A percentile compares a stretch with the other conserved stretches of the same genome.
Conservation (phyloP, 1,140 invertebrate genomes). For the Drosophila hydei region DNA sequence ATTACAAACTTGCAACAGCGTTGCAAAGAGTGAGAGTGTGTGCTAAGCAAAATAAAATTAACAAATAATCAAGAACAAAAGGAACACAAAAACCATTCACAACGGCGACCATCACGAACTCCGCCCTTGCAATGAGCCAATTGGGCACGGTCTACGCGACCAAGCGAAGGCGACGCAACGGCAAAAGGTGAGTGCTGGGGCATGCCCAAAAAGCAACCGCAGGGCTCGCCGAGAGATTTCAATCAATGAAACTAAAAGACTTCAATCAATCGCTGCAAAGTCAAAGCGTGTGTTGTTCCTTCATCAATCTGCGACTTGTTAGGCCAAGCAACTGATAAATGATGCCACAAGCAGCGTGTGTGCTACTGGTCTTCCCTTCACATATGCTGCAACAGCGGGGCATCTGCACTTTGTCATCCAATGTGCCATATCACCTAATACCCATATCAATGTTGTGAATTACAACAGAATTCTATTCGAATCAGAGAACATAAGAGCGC, state of each 20-base stretch:
- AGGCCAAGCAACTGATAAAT: constrained; percentile 39
- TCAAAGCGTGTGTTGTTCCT: constrained; percentile 37
- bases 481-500: too few species aligned
- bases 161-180: constrained; percentile 94
- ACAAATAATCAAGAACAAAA: constrained; percentile 28
- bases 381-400: neutral
- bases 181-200: constrained; percentile 91
- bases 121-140: constrained; percentile 89
- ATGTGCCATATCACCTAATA: too few species aligned
- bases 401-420: too few species aligned
- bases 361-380: constrained; percentile 34
- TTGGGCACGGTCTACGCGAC: constrained; percentile 97
- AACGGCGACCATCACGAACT: constrained; percentile 84
- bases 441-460: too few species aligned
- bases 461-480: too few species aligned
- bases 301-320: constrained; percentile 68
- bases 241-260: constrained; percentile 59
- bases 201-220: neutral
- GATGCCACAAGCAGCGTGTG: constrained; percentile 40
- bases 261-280: constrained; percentile 37
- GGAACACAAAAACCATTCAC: constrained; percentile 74
- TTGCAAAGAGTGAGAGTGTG: constrained; percentile 13
- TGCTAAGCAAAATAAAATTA: constrained; percentile 41
- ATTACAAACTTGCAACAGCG: constrained; percentile 47
- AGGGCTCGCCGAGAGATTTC: constrained; percentile 64